Percentiles rank a stretch among this genome's conserved stretches.
Evolutionary conservation across 2,797 vertebrate genomes (phyloP).

Genomic region (Paratrypauchen microcephalus): DNA sequence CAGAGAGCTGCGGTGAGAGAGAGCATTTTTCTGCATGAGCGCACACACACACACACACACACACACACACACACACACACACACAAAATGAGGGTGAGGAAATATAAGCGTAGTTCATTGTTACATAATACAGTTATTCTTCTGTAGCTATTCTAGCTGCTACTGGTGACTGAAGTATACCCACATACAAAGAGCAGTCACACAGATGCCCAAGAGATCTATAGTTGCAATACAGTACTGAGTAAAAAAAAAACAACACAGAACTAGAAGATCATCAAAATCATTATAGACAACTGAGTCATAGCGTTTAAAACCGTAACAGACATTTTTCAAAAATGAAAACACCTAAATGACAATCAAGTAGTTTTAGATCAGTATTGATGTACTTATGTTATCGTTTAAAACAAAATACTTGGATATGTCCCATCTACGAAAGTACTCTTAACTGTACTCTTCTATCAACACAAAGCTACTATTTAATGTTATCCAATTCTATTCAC

Average conservation of each 20-base stretch:
- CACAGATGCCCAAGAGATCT: background rate
- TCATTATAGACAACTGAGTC: too few relatives aligned
- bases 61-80: constrained; percentile 1
- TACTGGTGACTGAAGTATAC: background rate
- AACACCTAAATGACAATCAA: too few relatives aligned
- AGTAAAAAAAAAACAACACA: too few relatives aligned
- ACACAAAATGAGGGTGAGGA: background rate
- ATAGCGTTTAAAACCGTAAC: too few relatives aligned
- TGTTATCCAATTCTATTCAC: background rate
- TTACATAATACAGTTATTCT: constrained; percentile 2
- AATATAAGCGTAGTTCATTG: constrained; percentile 2
- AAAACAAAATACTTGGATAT: too few relatives aligned
- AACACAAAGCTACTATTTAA: too few relatives aligned
- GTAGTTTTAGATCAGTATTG: too few relatives aligned
- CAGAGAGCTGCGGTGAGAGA: constrained; percentile 45
- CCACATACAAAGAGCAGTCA: background rate
- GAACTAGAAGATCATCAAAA: too few relatives aligned
- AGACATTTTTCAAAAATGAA: too few relatives aligned
- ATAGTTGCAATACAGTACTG: background rate
- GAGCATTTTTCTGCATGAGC: constrained; percentile 30
- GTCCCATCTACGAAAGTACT: too few relatives aligned
- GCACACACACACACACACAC: background rate
- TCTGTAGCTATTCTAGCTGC: background rate
- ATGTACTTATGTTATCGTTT: too few relatives aligned
- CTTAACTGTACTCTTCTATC: too few relatives aligned